Percentiles rank a stretch among this genome's conserved stretches.
Conservation (phyloP, 2,888 invertebrate species). For the Clunio marinus region DNA sequence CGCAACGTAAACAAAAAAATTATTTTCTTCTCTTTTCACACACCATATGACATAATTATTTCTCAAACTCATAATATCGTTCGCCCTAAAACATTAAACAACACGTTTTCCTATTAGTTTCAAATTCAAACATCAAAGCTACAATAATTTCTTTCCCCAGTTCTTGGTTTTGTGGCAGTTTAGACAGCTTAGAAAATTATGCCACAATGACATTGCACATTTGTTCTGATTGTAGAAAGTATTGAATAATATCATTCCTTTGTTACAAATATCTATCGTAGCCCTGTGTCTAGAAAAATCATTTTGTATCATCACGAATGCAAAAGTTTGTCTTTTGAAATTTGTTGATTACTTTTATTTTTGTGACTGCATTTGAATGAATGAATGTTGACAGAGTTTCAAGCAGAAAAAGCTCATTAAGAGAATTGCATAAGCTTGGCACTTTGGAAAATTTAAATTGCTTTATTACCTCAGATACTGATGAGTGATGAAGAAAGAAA, state of each 20-base stretch:
- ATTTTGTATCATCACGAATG: background rate
- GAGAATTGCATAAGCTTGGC: background rate
- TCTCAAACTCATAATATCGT: background rate
- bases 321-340: background rate
- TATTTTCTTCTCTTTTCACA: background rate
- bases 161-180: background rate
- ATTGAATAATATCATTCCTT: background rate
- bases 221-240: background rate
- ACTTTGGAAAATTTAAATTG: too few species aligned
- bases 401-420: background rate
- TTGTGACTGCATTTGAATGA: background rate
- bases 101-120: background rate
- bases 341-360: background rate
- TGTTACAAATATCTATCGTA: too few species aligned
- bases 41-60: slow-evolving; percentile 9
- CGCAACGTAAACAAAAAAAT: background rate
- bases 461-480: too few species aligned
- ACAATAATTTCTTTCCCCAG: background rate
- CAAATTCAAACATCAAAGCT: background rate
- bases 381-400: background rate
- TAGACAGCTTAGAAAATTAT: background rate
- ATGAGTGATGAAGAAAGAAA: too few species aligned
- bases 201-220: slow-evolving; percentile 15
- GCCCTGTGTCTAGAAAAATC: background rate
- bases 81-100: too few species aligned